Evolutionary conservation across 2,888 invertebrate species (phyloP).

Genomic region (Amblyjoppa proteus): DNA sequence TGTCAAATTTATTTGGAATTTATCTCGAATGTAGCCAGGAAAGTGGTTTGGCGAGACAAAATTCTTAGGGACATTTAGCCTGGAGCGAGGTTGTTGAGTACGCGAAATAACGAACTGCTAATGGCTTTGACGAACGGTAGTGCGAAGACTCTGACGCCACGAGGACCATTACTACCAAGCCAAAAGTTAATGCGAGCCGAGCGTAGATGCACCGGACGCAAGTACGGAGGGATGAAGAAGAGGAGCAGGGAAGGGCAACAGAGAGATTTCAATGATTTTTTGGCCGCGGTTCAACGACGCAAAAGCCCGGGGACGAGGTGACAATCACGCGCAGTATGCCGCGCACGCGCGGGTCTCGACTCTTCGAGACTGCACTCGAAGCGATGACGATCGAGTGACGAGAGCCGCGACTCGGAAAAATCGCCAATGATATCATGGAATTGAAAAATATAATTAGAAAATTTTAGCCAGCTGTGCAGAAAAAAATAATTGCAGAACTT

Average conservation of each 20-base stretch:
- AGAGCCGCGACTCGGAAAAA: conserved; percentile 4
- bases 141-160: conserved; percentile 26
- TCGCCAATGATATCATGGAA: conserved; percentile 1
- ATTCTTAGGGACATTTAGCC: neutral
- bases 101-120: conserved; percentile 38
- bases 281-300: conserved; percentile 75
- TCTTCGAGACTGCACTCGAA: conserved; percentile 11
- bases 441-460: neutral
- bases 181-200: conserved; percentile 44
- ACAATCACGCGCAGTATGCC: conserved; percentile 67
- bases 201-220: neutral
- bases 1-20: too few species aligned
- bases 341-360: conserved; percentile 33
- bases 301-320: conserved; percentile 63
- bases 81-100: neutral
- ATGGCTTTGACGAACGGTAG: conserved; percentile 34
- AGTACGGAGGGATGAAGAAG: conserved; percentile 5
- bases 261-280: conserved; percentile 63
- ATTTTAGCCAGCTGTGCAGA: neutral
- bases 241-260: conserved; percentile 20
- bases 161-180: conserved; percentile 26
- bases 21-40: too few species aligned
- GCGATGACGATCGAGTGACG: conserved; percentile 25
- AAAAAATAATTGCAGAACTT: conserved; percentile 9
- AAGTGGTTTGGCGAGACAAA: neutral